Evolutionary conservation across 2,113 vertebrate species (phyloP).

Genomic region (Ptychochromis oligacanthus): DNA sequence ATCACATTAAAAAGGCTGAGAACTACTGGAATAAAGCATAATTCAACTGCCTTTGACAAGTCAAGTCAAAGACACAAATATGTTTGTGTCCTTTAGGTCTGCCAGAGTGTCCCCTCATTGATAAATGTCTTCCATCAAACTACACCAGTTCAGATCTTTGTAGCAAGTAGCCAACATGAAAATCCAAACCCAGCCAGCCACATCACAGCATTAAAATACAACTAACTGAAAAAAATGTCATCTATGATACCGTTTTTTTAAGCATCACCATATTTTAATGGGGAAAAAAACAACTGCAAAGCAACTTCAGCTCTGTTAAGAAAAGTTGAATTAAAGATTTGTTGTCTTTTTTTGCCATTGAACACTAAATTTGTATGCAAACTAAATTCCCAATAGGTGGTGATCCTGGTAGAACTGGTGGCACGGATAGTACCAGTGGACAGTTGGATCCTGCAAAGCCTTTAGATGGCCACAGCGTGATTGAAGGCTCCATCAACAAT

Average conservation of each 20-base stretch:
- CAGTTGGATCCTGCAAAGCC: slow-evolving; percentile 74
- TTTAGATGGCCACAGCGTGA: slow-evolving; percentile 89
- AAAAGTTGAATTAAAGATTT: not conserved
- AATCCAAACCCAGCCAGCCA: no score
- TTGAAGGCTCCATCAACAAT: slow-evolving; percentile 78
- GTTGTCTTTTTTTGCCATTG: not conserved
- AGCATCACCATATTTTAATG: not conserved
- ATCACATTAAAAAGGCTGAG: no score
- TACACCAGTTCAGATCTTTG: no score
- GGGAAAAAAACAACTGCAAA: not conserved
- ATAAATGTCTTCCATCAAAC: no score
- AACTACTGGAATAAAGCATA: no score
- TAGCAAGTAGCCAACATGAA: no score
- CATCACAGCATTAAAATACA: no score
- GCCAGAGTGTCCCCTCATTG: no score
- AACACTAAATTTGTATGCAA: not conserved
- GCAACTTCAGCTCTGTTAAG: not conserved
- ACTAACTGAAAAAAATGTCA: no score
- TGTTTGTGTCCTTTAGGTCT: no score
- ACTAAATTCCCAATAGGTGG: slow-evolving; percentile 26
- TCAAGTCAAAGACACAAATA: no score
- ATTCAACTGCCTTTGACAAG: no score
- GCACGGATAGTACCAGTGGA: not conserved
- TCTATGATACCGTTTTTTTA: not conserved
- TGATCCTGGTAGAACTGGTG: slow-evolving; percentile 28